These are phyloP conservation scores for Spermophilus dauricus DNA, from an alignment of 2,113 vertebrate genomes.

Conservation along the genomic window DNA sequence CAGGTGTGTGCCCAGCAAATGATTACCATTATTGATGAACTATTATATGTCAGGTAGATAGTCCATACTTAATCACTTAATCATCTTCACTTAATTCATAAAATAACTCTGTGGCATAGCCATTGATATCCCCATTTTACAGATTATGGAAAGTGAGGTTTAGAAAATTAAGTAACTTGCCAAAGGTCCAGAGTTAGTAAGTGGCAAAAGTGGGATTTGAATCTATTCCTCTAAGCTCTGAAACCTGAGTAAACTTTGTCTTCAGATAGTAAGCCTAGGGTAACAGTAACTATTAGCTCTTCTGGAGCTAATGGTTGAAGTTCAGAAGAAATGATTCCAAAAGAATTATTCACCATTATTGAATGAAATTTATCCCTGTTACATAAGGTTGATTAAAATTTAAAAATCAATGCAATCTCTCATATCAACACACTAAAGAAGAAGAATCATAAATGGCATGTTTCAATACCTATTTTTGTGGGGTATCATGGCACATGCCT, in stretches of 20 bases:
- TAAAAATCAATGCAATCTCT: constrained; percentile 33
- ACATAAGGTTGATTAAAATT: neutral
- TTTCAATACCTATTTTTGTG: neutral
- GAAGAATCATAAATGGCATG: neutral
- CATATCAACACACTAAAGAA: constrained; percentile 10
- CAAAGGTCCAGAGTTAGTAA: constrained; percentile 31
- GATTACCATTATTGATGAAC: neutral
- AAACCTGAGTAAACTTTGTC: neutral
- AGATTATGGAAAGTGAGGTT: constrained; percentile 34
- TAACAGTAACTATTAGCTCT: neutral
- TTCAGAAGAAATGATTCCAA: constrained; percentile 41
- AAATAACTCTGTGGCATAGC: neutral
- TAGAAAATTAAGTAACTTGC: constrained; percentile 30
- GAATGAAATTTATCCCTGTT: constrained; percentile 22
- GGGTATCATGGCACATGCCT: too few relatives aligned
- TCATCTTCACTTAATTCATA: neutral
- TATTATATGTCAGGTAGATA: neutral
- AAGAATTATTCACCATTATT: neutral
- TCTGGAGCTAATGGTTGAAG: constrained; percentile 10
- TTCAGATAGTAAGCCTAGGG: neutral
- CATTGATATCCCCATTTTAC: neutral
- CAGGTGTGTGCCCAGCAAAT: neutral
- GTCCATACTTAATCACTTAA: neutral
- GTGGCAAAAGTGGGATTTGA: constrained; percentile 48
- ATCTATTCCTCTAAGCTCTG: neutral